phyloP scores from a whole-genome alignment of 2,888 invertebrate genomes.

The Hecatera dysodea region DNA sequence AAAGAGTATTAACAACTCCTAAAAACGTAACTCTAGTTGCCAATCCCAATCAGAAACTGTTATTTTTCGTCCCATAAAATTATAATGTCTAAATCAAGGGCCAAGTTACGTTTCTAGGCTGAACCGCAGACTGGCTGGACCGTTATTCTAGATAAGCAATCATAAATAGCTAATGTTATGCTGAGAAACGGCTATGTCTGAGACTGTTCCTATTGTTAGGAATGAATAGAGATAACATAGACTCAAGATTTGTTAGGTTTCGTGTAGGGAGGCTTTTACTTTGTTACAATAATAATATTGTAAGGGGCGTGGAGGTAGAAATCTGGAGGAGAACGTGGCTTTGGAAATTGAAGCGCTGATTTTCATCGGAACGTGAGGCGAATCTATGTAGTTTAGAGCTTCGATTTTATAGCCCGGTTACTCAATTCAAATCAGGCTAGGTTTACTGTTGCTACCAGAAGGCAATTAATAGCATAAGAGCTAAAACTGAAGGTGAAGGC shows the following conservation, averaged over 20 bases:
- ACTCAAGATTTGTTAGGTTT: conserved; percentile 56
- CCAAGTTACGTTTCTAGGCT: conserved; percentile 61
- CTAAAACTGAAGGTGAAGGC: too few relatives aligned
- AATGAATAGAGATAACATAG: conserved; percentile 63
- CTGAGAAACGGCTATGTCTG: conserved; percentile 62
- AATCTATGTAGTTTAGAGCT: neutral
- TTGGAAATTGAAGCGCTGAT: conserved; percentile 21
- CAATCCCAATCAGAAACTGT: conserved; percentile 3
- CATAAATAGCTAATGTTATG: conserved; percentile 69
- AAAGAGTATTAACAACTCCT: neutral
- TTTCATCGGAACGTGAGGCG: conserved; percentile 31
- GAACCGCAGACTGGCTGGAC: conserved; percentile 56
- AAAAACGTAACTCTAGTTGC: conserved; percentile 1
- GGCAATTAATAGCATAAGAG: neutral
- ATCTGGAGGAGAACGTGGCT: conserved; percentile 25
- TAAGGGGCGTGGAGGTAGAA: conserved; percentile 39
- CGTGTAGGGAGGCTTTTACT: conserved; percentile 61
- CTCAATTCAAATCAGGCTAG: neutral
- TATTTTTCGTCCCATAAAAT: conserved; percentile 55
- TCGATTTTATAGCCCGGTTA: neutral
- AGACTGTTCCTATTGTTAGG: conserved; percentile 65
- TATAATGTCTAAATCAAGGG: conserved; percentile 62
- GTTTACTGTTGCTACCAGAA: too few relatives aligned
- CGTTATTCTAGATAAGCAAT: conserved; percentile 67
- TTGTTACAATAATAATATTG: conserved; percentile 59